Evolutionary conservation across 2,113 vertebrate species (phyloP).

Genomic region (Vulpes lagopus): DNA sequence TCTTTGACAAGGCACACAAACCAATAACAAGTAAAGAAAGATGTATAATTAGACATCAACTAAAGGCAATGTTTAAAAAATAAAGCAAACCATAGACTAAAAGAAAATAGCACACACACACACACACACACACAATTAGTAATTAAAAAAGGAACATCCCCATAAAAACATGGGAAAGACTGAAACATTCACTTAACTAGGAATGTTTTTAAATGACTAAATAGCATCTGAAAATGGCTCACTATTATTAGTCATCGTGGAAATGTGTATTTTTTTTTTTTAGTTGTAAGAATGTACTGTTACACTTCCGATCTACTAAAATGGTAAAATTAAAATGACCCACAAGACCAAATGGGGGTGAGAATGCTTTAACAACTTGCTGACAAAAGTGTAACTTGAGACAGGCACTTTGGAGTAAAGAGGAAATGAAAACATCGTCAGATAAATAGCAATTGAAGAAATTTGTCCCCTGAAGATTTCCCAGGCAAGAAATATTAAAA

Average conservation of each 20-base stretch:
- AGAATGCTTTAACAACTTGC: neutral
- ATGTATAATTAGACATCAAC: neutral
- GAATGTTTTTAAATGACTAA: neutral
- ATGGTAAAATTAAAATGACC: neutral
- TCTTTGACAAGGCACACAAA: neutral
- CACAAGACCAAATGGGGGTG: neutral
- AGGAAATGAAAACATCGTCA: neutral
- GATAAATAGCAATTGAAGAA: neutral
- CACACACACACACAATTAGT: neutral
- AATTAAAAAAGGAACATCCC: neutral
- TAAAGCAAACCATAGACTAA: neutral
- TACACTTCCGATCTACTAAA: neutral
- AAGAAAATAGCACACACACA: neutral
- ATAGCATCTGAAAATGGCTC: neutral
- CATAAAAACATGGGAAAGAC: neutral
- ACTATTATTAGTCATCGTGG: neutral
- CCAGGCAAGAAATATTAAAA: neutral
- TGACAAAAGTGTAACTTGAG: neutral
- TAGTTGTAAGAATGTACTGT: neutral
- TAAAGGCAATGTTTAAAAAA: neutral
- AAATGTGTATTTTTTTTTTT: neutral
- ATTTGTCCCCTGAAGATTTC: neutral
- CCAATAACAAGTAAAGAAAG: neutral
- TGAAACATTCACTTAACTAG: neutral
- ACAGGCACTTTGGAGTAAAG: neutral